phyloP scores from a whole-genome alignment of 2,888 invertebrate genomes.

The Synanthedon myopaeformis region DNA sequence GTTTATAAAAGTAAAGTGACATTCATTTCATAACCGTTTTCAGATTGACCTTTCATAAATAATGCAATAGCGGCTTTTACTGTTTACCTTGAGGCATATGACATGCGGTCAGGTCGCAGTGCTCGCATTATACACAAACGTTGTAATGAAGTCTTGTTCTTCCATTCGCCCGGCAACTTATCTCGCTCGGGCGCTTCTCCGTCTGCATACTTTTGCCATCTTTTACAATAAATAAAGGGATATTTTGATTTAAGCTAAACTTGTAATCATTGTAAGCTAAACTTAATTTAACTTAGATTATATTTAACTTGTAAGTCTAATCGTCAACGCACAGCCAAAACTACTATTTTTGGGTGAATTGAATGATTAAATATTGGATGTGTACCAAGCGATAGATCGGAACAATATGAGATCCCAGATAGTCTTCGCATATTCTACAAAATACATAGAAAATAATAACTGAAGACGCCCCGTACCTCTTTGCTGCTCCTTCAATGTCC shows the following conservation, averaged over 20 bases:
- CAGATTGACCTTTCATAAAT: too few species aligned
- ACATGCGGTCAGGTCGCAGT: conserved; percentile 92
- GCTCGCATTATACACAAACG: conserved; percentile 93
- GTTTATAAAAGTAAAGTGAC: too few species aligned
- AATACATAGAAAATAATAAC: too few species aligned
- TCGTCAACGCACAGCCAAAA: too few species aligned
- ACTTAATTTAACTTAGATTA: too few species aligned
- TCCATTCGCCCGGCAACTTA: conserved; percentile 96
- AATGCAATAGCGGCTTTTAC: background rate
- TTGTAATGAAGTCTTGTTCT: conserved; percentile 86
- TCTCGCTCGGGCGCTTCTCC: conserved; percentile 94
- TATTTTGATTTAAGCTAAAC: background rate
- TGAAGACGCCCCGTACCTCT: conserved; percentile 58
- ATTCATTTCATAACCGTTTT: too few species aligned
- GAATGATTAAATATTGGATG: background rate
- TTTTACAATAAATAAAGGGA: conserved; percentile 13
- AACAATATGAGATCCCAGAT: background rate
- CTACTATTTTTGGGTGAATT: too few species aligned
- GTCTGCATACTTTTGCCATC: conserved; percentile 94
- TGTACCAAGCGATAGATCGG: background rate
- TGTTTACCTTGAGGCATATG: conserved; percentile 82
- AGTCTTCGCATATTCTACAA: too few species aligned
- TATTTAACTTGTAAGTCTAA: too few species aligned
- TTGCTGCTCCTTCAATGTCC: conserved; percentile 91
- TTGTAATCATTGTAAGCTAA: too few species aligned